Conservation (phyloP, 64 coral and sea anemone species). For the Astreopora myriophthalma region DNA sequence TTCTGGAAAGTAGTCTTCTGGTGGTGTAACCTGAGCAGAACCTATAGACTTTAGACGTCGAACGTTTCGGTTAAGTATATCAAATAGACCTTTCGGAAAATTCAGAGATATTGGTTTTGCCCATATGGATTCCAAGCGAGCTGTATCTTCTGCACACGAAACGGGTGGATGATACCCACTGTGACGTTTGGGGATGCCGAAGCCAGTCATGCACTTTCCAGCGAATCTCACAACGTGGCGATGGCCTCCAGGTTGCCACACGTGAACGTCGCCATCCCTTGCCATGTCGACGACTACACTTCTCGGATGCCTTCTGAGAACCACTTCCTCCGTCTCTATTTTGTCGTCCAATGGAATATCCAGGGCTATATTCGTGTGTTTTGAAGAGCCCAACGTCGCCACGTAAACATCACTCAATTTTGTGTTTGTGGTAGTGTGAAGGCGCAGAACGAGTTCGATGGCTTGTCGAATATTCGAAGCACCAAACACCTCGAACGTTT, state of each 20-base stretch:
- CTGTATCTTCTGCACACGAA: neutral
- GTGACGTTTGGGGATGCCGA: neutral
- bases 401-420: neutral
- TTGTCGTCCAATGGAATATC: neutral
- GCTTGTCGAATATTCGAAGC: neutral
- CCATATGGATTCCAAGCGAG: neutral
- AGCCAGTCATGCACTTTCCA: neutral
- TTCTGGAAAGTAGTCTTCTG: neutral
- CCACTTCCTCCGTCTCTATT: neutral
- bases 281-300: neutral
- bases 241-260: neutral
- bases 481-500: neutral
- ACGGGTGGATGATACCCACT: neutral
- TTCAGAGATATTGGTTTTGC: neutral
- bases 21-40: neutral
- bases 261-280: neutral
- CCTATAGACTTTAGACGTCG: neutral
- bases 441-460: neutral
- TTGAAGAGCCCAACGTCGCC: neutral
- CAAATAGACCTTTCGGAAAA: fast-evolving
- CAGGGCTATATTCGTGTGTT: neutral
- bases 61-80: neutral
- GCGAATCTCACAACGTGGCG: neutral
- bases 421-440: neutral
- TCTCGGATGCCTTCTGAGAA: neutral